Conservation (phyloP, 2,113 vertebrate species). For the Hippocampus zosterae region DNA sequence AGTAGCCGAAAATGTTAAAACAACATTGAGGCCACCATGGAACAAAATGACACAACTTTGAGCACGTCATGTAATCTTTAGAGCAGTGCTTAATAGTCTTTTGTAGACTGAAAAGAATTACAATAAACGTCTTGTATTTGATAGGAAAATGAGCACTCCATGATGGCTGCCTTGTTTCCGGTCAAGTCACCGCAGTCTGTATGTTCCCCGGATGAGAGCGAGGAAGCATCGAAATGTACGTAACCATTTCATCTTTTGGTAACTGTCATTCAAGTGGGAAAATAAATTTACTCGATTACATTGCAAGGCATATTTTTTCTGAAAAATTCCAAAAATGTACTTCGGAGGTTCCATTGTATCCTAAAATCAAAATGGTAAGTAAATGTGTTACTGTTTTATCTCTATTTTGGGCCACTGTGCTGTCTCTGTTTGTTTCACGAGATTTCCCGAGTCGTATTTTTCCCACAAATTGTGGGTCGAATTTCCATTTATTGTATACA, state of each 20-base stretch:
- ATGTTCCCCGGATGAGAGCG: slow-evolving; percentile 87
- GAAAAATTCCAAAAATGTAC: background rate
- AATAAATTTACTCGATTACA: background rate
- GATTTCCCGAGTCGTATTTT: background rate
- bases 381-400: background rate
- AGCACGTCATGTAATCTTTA: background rate
- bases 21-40: background rate
- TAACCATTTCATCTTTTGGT: background rate
- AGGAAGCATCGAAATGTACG: slow-evolving; percentile 87
- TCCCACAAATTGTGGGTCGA: background rate
- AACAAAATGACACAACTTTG: background rate
- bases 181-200: slow-evolving; percentile 86
- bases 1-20: too few species aligned
- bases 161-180: slow-evolving; percentile 85
- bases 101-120: slow-evolving; percentile 9
- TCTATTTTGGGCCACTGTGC: background rate
- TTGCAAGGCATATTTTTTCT: background rate
- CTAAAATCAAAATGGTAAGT: slow-evolving; percentile 5
- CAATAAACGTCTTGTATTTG: slow-evolving; percentile 25
- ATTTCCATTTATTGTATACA: background rate
- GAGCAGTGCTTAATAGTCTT: background rate
- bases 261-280: background rate
- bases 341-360: background rate
- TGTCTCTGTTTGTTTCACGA: slow-evolving; percentile 47
- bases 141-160: slow-evolving; percentile 86